Conservation (phyloP, 1,140 invertebrate genomes). For the Calephelis virginiensis region DNA sequence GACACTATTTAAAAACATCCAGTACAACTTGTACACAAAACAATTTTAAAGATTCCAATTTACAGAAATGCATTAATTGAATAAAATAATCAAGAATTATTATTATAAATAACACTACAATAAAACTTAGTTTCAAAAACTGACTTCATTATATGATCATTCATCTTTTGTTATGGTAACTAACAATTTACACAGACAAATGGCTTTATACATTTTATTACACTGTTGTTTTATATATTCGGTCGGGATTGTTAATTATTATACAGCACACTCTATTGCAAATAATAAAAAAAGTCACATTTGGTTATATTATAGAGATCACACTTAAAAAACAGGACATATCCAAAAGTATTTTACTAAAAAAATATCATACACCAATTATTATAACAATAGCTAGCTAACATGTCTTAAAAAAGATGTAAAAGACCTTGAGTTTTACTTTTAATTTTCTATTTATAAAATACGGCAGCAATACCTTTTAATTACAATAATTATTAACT, state of each 20-base stretch:
- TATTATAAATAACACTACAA: conserved; percentile 9
- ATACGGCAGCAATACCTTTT: conserved; percentile 75
- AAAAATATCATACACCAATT: conserved; percentile 72
- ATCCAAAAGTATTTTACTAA: conserved; percentile 31
- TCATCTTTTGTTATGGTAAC: conserved; percentile 15
- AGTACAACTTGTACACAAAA: conserved; percentile 2
- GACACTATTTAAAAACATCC: neutral
- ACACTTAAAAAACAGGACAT: conserved; percentile 17
- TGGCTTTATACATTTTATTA: conserved; percentile 16
- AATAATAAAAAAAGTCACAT: conserved; percentile 20
- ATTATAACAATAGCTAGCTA: conserved; percentile 75
- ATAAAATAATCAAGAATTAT: neutral
- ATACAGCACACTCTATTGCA: conserved; percentile 14
- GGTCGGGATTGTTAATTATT: conserved; percentile 1
- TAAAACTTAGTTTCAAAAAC: conserved; percentile 18
- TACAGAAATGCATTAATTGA: neutral
- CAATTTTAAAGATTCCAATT: neutral
- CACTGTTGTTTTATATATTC: conserved; percentile 7
- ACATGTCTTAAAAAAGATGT: conserved; percentile 74
- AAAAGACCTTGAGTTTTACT: conserved; percentile 70
- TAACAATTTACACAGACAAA: conserved; percentile 16
- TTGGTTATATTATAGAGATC: conserved; percentile 22
- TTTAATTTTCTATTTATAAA: conserved; percentile 73
- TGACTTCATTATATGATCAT: conserved; percentile 15
- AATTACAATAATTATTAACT: conserved; percentile 75